Base-by-base conservation (phyloP, 2,797 vertebrate genomes). In the Hippocampus kuda region DNA sequence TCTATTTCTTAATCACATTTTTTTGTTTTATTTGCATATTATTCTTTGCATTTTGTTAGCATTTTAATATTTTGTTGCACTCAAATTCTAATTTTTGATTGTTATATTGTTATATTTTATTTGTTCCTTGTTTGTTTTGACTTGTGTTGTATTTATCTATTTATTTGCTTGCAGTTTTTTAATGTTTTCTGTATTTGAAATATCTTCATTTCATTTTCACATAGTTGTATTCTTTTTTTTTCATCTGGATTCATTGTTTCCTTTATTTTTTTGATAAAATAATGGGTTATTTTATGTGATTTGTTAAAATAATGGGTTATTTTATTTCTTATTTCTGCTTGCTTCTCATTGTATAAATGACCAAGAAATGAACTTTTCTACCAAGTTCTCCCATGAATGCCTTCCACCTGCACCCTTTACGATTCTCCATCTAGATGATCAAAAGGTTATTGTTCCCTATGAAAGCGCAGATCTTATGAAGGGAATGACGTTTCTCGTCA, bases 401-500 rank as follows among this genome's bases (percentile, higher is more conserved):
- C 59, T 34, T 34, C 27, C 59, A 60, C 30, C 27, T 38, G 30
- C 16, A 18, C 27, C 12, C 6, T 18, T 60, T 34, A 20, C 27
- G 2, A 20, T 30, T 65, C 44, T 20, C 13, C 44, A 26, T 20
- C n/a, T 44, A 27, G 24, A 4, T 48, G 24, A 65, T 65, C 24
- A 16, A 49, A 49, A 48, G 8, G 63, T 48, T 44, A 64, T 64
- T 64, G 41, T 64, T 65, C 44, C 26, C 27, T 48, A 48, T 48
- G 26, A 64, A 64, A 49, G 63, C 41, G 13, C 12, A 1, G 56
- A 59, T 12, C n/a, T 12, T 24, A 12, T 70, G 67, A 72, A 75
- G 70, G 79, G 80, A 76, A 80, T 82, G 5, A 74, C 80, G 65
- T 72, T 71, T 70, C 66, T 72, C 66, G 70, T 68, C 71, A 61